Base-by-base conservation (phyloP, 2,888 invertebrate species). In the Phyllotreta cruciferae region DNA sequence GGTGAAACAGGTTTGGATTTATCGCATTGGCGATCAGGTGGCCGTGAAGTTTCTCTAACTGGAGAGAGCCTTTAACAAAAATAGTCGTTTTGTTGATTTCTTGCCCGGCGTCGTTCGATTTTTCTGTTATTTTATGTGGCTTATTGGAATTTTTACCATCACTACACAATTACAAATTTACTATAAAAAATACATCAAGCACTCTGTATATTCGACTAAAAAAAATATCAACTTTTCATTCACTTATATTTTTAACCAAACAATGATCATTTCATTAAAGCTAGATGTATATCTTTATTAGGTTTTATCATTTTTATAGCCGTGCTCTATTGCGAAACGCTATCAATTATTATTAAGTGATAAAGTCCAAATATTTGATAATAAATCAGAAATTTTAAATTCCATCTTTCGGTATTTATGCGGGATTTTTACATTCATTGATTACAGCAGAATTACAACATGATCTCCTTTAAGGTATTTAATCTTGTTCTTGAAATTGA, bases 371-470 rank as follows among this genome's bases (percentile, higher is more conserved):
- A 56, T 38, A 53, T 53, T 9, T 53, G 49, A 49, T 34, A 49
- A 49, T 11, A 49, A 49, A 8, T 49, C 41, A 41, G 10, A 41
- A 41, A 44, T 13, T 44, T 44, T 14, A 6, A 10, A n/a, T 13
- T 14, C 10, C 10, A 1, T 41, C 10, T 41, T n/a, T 41, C 10
- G 2, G 41, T 41, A 41, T 41, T 41, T 41, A 41, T 3, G 10
- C 10, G 41, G 10, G 62, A 44, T 52, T 63, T 63, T 77, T 87
- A 3, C 4, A 24, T 24, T 4, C 24, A 24, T 24, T 24, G 24
- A 24, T 24, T 24, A 24, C 24, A 24, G 24, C 24, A 24, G 24
- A 24, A 24, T 24, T 24, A 24, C 24, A 24, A 4, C 24, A 24
- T 24, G 24, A 24, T 24, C 24, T 24, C 24, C 24, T 24, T n/a